Evolutionary conservation across 2,888 invertebrate species (phyloP), one percentile per base, ranked within the genome.

Genomic region (Amphiduros pacificus): DNA sequence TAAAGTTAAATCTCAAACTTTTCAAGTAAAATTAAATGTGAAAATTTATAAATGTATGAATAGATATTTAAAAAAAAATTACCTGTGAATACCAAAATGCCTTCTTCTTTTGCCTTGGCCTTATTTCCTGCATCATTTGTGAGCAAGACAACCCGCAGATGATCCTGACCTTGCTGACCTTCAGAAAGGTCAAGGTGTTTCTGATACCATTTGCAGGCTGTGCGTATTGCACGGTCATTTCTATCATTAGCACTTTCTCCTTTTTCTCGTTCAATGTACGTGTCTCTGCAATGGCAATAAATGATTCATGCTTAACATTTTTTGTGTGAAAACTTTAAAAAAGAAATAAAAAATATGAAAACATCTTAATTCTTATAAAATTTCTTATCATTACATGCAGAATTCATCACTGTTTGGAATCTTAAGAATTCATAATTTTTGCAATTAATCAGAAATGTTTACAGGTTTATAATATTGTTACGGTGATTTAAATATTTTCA

Each of bases 171-270:
- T 5, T 67, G 63, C 9, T 60, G 48, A n/a, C n/a, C n/a, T n/a
- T n/a, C n/a, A 24, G 24, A 32, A 14, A 50, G 26, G 29, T 59
- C 59, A 17, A 92, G 81, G 81, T 97, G 96, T 0, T 85, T 77
- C 62, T 89, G 87, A 74, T 94, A 96, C 94, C 95, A 97, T 22
- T 85, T 84, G 0, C 90, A 87, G 1, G 93, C 91, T 69, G 86
- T 85, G 51, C 94, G 86, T 68, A 97, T 94, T 9, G 94, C 93
- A 72, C 94, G 85, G 78, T 95, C 94, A 85, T 96, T 95, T 65
- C 94, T 88, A 79, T 96, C 94, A 83, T 96, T 96, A 50, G 88
- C 85, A 24, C 89, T 88, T 83, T 97, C 97, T 9, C 90, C 90
- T 6, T 90, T 89, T 59, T 88, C 84, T 56, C 94, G 87, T 77